These are phyloP conservation scores for Cheilosia vulpina DNA, from an alignment of 2,888 invertebrate genomes.

Conservation along the genomic window DNA sequence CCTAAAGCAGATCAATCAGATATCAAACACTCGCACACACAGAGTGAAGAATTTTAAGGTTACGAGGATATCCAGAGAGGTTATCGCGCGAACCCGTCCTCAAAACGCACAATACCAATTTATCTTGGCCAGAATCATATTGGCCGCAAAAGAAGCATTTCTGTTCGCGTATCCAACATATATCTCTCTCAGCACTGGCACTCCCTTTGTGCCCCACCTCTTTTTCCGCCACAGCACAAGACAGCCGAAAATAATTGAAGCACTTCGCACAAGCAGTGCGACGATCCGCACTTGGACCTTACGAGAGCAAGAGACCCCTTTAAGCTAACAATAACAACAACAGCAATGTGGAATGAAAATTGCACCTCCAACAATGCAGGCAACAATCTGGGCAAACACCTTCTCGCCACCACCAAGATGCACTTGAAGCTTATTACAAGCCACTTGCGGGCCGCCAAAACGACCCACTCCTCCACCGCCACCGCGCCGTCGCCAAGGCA, in stretches of 20 bases:
- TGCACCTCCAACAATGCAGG: slow-evolving; percentile 74
- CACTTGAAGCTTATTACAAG: slow-evolving; percentile 74
- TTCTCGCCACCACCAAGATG: slow-evolving; percentile 61
- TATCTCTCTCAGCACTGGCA: slow-evolving; percentile 66
- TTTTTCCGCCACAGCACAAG: slow-evolving; percentile 43
- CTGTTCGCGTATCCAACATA: neutral
- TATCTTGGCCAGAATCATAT: slow-evolving; percentile 72
- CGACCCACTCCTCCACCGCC: slow-evolving; percentile 20
- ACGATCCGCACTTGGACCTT: slow-evolving; percentile 59
- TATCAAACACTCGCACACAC: slow-evolving; percentile 49
- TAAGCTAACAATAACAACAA: slow-evolving; percentile 6
- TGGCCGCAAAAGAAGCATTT: slow-evolving; percentile 71
- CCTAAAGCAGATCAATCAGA: slow-evolving; percentile 72
- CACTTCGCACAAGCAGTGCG: slow-evolving; percentile 73
- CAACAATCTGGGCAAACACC: slow-evolving; percentile 73
- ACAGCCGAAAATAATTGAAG: slow-evolving; percentile 75
- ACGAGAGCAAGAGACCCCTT: slow-evolving; percentile 1
- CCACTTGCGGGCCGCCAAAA: slow-evolving; percentile 63
- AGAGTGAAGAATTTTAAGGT: slow-evolving; percentile 50
- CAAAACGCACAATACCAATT: slow-evolving; percentile 74
- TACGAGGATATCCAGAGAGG: slow-evolving; percentile 72
- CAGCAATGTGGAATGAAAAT: slow-evolving; percentile 66
- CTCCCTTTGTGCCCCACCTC: slow-evolving; percentile 67
- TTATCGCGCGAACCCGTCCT: slow-evolving; percentile 73
- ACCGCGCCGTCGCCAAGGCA: slow-evolving; percentile 14